Base-by-base conservation (phyloP, 2,797 vertebrate species). In the Argyrosomus regius region DNA sequence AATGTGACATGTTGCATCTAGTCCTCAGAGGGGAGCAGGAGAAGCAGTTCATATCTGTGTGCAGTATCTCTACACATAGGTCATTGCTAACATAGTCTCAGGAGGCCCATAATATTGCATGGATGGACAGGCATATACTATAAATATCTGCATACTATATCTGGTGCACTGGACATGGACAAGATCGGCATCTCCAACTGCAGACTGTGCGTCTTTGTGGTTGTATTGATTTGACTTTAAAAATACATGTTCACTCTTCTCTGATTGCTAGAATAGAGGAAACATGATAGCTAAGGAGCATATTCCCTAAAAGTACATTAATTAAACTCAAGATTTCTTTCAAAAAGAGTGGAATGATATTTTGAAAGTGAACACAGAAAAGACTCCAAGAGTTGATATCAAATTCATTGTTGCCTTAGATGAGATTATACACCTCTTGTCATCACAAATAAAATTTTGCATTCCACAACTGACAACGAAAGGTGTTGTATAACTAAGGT, bases 1-100 rank as follows among this genome's bases (percentile, higher is more conserved):
- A 88, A 92, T 82, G 85, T 92, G 93, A 92, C 92, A 91, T 83
- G 84, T 86, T 80, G 81, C 81, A 92, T 91, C 72, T 79, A 61
- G 53, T 71, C 71, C 75, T 82, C 72, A 56, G 61, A 76, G 75
- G 69, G 63, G 72, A 79, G 60, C 28, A 65, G 64, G 66, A 54
- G 59, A 65, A 58, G 78, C 63, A 58, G 78, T 43, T 76, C 75
- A 74, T 82, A 75, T 87, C 72, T 87, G 75, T 81, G 78, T 54
- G 72, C 65, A 72, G 45, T 61, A 80, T 69, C 66, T 80, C 69
- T 71, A 49, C 72, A 80, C 82, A 75, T 22, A 77, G 84, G 80
- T 84, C 86, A 85, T 16, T 72, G 83, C 72, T 78, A 74, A 81
- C 65, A 24, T 7, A 9, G 48, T 88, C 81, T 87, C 88, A 78